Conservation (phyloP, 2,797 vertebrate species). For the Spinibarbus caldwelli region DNA sequence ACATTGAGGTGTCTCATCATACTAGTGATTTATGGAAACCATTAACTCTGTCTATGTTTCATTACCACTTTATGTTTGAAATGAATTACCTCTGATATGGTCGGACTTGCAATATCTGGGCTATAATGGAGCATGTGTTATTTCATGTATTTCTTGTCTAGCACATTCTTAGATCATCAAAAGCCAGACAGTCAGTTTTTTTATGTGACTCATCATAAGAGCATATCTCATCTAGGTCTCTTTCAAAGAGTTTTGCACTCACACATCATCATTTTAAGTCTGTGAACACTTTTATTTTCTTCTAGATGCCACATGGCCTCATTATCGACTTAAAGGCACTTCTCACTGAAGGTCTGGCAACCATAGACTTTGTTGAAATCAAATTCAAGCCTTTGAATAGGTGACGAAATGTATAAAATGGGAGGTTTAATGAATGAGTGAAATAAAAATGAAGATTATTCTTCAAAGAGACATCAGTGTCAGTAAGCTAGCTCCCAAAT, state of each 20-base stretch:
- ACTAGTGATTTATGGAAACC: not conserved
- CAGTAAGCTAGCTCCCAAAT: not conserved
- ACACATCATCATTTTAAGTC: slow-evolving; percentile 3
- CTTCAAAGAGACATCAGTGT: slow-evolving; percentile 28
- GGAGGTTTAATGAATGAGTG: slow-evolving; percentile 35
- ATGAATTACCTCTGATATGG: slow-evolving; percentile 5
- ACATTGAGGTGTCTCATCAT: not conserved
- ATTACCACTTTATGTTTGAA: slow-evolving; percentile 23
- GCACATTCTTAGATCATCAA: slow-evolving; percentile 18
- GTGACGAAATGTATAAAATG: slow-evolving; percentile 12
- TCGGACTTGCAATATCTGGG: not conserved
- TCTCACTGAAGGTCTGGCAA: slow-evolving; percentile 11
- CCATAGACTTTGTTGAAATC: slow-evolving; percentile 20
- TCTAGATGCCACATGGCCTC: slow-evolving; percentile 25
- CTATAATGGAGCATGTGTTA: slow-evolving; percentile 21
- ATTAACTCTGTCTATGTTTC: not conserved
- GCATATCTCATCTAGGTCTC: slow-evolving; percentile 5
- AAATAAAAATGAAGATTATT: slow-evolving; percentile 37
- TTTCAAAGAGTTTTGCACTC: slow-evolving; percentile 14
- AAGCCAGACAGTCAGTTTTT: slow-evolving; percentile 21
- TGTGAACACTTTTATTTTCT: slow-evolving; percentile 36
- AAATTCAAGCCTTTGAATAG: slow-evolving; percentile 35
- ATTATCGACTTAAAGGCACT: slow-evolving; percentile 26
- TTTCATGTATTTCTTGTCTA: slow-evolving; percentile 9
- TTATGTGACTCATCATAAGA: slow-evolving; percentile 26